These are phyloP conservation scores for Chironomus riparius DNA, from an alignment of 2,888 invertebrate species.

Conservation along the genomic window DNA sequence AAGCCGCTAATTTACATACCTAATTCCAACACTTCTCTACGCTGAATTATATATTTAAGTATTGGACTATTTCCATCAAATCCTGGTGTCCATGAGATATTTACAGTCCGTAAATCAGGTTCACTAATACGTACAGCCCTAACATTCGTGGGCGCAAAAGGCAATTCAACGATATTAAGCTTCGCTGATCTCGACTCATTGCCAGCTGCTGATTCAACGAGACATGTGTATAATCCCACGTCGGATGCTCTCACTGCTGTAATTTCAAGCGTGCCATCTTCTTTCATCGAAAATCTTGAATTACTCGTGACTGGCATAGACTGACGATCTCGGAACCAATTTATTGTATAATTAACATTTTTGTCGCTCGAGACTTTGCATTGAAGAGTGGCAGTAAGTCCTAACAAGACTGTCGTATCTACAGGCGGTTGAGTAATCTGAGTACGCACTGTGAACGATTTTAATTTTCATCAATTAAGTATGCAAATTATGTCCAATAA, in stretches of 20 bases:
- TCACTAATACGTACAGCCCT: slow-evolving; percentile 60
- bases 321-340: slow-evolving; percentile 84
- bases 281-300: slow-evolving; percentile 62
- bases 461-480: background rate
- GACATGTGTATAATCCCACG: slow-evolving; percentile 88
- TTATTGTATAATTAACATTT: slow-evolving; percentile 72
- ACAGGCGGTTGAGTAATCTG: slow-evolving; percentile 90
- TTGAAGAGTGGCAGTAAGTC: slow-evolving; percentile 85
- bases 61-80: slow-evolving; percentile 97
- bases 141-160: slow-evolving; percentile 85
- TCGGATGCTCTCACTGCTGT: slow-evolving; percentile 83
- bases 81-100: slow-evolving; percentile 89
- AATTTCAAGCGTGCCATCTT: slow-evolving; percentile 80
- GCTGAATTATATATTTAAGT: slow-evolving; percentile 84
- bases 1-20: slow-evolving; percentile 47
- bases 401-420: slow-evolving; percentile 82
- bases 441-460: slow-evolving; percentile 62
- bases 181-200: slow-evolving; percentile 83
- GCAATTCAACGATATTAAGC: slow-evolving; percentile 85
- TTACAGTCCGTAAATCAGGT: slow-evolving; percentile 65
- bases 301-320: slow-evolving; percentile 53
- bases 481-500: background rate
- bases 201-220: slow-evolving; percentile 68
- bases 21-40: slow-evolving; percentile 76
- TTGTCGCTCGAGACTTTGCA: slow-evolving; percentile 92